Base-by-base conservation (phyloP, 2,797 vertebrate species). In the Coregonus sp. region DNA sequence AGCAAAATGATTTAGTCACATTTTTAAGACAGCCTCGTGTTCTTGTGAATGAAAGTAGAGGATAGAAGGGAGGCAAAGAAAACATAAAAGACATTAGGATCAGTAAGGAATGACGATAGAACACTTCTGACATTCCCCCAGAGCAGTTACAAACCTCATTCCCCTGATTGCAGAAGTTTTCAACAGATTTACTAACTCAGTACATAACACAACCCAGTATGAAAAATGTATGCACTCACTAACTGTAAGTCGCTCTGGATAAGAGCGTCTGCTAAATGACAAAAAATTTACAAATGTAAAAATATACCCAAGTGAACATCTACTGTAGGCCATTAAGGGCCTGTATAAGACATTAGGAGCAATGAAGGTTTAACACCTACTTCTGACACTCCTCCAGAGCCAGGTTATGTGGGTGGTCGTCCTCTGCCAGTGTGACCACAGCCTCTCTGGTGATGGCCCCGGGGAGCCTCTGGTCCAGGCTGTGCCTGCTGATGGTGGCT, bases 351-450 rank as follows among this genome's bases (percentile, higher is more conserved):
- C 35, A 35, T 59, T 47, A 20, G 50, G 29, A 35, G 59, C 51
- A 29, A 11, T 50, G 1, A 5, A 3, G 40, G 70, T 33, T 0
- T 63, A 69, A 37, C 15, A 88, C 96, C 93, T 91, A 99, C 97
- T 96, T 98, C 85, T 99, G 98, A 88, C 98, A 99, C 86, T 99
- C 98, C 7, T 99, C 98, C 85, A 99, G 90, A 52, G 96, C 95
- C 59, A 99, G 89, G 37, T 96, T 96, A 0, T 98, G 98, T 0
- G 98, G 98, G 82, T 98, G 98, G 89, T 99, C 95, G 4, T 96
- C 95, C 77, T 95, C 94, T 1, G 94, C 91, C 94, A 97, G 94
- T 0, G 92, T 88, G 71, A 97, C 92, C 4, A 96, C 94, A 0
- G 92, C 92, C 84, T 97, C 94, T 54, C 90, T 88, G 79, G 89